phyloP scores from a whole-genome alignment of 2,888 invertebrate species.

The Lobophora halterata region DNA sequence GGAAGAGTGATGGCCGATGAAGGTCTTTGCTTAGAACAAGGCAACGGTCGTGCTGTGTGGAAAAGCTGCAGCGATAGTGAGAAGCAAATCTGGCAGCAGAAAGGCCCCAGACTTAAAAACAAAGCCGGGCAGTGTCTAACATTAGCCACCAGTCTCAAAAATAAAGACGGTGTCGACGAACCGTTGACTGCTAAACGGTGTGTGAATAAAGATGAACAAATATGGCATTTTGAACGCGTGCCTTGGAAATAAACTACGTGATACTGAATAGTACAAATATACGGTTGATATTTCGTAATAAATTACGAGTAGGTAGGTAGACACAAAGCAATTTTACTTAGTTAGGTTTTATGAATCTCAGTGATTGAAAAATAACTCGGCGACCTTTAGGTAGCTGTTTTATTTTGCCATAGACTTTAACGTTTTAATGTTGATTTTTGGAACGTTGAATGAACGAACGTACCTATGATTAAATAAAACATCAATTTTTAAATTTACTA shows the following conservation, averaged over 20 bases:
- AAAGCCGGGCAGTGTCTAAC: conserved; percentile 58
- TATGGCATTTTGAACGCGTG: conserved; percentile 85
- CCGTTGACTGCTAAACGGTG: conserved; percentile 82
- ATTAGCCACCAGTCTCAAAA: conserved; percentile 42
- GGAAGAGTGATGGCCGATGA: conserved; percentile 93
- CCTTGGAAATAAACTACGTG: conserved; percentile 79
- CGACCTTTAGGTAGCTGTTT: conserved; percentile 6
- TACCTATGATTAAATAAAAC: too few species aligned
- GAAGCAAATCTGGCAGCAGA: conserved; percentile 86
- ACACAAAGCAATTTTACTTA: conserved; percentile 10
- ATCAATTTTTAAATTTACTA: conserved; percentile 24
- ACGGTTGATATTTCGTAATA: conserved; percentile 12
- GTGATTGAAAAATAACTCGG: conserved; percentile 14
- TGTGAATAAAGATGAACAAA: conserved; percentile 79
- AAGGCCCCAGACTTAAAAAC: conserved; percentile 63
- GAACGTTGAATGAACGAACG: too few species aligned
- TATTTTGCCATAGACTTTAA: conserved; percentile 15
- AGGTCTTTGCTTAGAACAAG: conserved; percentile 89
- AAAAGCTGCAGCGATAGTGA: conserved; percentile 84
- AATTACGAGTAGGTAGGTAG: conserved; percentile 8
- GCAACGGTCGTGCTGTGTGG: conserved; percentile 84
- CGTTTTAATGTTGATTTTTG: neutral
- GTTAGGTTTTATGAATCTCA: conserved; percentile 13
- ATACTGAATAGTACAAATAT: conserved; percentile 31
- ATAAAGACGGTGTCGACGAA: conserved; percentile 48